Evolutionary conservation across 2,797 vertebrate species (phyloP).

Genomic region (Parotocinclus haroldoi): DNA sequence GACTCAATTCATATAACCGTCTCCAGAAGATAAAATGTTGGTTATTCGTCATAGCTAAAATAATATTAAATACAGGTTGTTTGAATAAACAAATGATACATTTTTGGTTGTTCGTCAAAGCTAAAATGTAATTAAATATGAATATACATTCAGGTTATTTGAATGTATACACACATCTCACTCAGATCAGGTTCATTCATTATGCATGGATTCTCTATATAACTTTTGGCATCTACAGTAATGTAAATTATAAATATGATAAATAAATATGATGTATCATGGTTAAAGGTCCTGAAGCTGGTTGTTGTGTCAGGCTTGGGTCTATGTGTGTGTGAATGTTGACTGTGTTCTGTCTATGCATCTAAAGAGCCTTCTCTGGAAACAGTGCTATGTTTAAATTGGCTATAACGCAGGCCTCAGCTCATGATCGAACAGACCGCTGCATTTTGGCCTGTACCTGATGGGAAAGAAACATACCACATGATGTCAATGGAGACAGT

Average conservation of each 20-base stretch:
- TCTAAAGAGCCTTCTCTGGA: constrained; percentile 56
- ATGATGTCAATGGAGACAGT: constrained; percentile 63
- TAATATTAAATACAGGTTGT: no score
- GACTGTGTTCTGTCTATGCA: constrained; percentile 44
- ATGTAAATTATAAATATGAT: not conserved
- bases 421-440: constrained; percentile 64
- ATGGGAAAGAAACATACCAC: constrained; percentile 64
- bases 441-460: constrained; percentile 64
- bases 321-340: constrained; percentile 37
- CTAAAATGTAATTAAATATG: no score
- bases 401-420: constrained; percentile 54
- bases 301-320: constrained; percentile 15
- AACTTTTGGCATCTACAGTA: not conserved
- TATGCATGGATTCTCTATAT: no score
- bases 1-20: no score
- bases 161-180: no score
- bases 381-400: constrained; percentile 69
- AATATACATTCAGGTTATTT: no score
- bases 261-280: not conserved
- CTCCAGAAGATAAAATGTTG: no score
- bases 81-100: no score
- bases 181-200: no score
- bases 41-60: no score
- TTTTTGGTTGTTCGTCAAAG: no score
- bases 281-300: constrained; percentile 24